Conservation (phyloP, 2,113 vertebrate species). For the Corvus cornix region DNA sequence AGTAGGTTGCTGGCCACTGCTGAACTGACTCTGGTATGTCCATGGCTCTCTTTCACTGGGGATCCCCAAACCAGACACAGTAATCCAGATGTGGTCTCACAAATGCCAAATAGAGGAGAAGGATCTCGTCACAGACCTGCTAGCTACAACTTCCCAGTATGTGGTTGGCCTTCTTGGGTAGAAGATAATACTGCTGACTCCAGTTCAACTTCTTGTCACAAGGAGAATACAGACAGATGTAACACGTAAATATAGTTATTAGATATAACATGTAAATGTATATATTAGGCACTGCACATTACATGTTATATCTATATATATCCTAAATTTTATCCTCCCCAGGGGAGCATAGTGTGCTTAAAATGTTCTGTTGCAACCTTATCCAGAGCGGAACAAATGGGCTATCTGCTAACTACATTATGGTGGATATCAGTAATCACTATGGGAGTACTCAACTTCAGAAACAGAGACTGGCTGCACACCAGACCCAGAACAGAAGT, state of each 20-base stretch:
- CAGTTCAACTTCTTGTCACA: neutral
- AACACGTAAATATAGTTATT: neutral
- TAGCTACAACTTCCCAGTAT: neutral
- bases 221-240: neutral
- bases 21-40: neutral
- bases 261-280: neutral
- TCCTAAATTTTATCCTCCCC: neutral
- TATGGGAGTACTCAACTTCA: neutral
- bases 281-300: neutral
- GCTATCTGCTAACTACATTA: conserved; percentile 58
- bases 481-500: conserved; percentile 14
- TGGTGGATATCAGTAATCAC: conserved; percentile 27
- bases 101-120: neutral
- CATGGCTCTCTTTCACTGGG: neutral
- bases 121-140: neutral
- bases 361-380: conserved; percentile 1
- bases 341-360: neutral
- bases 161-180: neutral
- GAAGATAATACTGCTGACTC: neutral
- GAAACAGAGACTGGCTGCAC: conserved; percentile 31
- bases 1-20: neutral
- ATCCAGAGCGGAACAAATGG: conserved; percentile 11
- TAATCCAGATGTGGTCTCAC: neutral
- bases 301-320: neutral
- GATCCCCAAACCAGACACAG: neutral